These are phyloP conservation scores for Stegastes partitus DNA, from an alignment of 2,113 vertebrate species.

Conservation along the genomic window DNA sequence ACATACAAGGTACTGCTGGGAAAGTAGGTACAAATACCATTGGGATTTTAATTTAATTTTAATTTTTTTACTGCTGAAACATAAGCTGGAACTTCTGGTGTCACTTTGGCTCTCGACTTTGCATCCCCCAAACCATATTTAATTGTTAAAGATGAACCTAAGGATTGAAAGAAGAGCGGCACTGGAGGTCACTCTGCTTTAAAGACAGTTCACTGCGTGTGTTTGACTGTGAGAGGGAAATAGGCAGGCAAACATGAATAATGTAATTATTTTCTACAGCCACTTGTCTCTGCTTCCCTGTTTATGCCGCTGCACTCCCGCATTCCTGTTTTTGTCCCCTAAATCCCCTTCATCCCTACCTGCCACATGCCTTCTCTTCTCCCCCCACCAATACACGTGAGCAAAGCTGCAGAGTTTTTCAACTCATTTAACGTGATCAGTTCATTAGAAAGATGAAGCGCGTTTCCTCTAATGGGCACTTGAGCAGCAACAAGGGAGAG, in stretches of 20 bases:
- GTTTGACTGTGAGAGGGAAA: not conserved
- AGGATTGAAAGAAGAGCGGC: not conserved
- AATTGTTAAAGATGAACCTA: not conserved
- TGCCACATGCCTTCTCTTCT: constrained; percentile 20
- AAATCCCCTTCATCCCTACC: constrained; percentile 58
- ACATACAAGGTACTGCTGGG: too few species aligned
- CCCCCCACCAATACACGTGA: constrained; percentile 3
- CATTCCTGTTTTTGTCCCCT: constrained; percentile 42
- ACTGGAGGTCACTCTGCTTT: constrained; percentile 11
- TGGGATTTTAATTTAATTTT: not conserved
- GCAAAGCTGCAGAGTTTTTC: constrained; percentile 55
- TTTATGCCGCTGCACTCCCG: not conserved
- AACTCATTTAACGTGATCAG: constrained; percentile 79
- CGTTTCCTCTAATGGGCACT: constrained; percentile 78
- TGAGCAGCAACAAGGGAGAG: constrained; percentile 79
- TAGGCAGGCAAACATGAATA: constrained; percentile 25
- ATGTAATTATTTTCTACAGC: not conserved
- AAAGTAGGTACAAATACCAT: not conserved
- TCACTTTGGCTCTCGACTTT: not conserved
- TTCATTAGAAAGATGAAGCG: constrained; percentile 83
- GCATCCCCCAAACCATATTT: not conserved
- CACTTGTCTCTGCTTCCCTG: not conserved
- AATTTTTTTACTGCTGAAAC: not conserved
- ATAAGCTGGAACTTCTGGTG: not conserved
- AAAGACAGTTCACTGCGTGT: not conserved